Evolutionary conservation across 2,888 invertebrate species (phyloP).

Genomic region (Cryptus viduatorius): DNA sequence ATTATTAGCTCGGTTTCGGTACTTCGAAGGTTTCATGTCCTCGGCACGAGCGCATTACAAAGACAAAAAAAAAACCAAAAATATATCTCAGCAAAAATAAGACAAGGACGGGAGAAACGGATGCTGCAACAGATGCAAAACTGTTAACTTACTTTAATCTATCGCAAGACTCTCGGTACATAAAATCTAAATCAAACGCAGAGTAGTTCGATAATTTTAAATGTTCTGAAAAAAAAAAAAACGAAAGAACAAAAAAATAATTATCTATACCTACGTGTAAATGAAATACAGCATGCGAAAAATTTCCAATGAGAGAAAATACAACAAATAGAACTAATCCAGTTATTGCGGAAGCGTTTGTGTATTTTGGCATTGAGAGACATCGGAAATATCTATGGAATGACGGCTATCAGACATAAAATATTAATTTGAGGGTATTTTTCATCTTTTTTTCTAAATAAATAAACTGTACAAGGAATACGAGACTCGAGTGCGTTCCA

Average conservation of each 20-base stretch:
- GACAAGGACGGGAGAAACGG: slow-evolving; percentile 27
- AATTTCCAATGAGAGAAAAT: slow-evolving; percentile 35
- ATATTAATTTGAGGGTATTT: slow-evolving; percentile 37
- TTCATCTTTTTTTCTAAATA: slow-evolving; percentile 52
- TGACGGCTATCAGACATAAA: slow-evolving; percentile 23
- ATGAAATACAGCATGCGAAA: slow-evolving; percentile 51
- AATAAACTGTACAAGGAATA: slow-evolving; percentile 65
- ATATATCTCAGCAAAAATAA: slow-evolving; percentile 19
- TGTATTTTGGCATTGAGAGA: slow-evolving; percentile 55
- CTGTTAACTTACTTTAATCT: slow-evolving; percentile 25
- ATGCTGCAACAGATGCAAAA: slow-evolving; percentile 21
- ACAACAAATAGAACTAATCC: slow-evolving; percentile 33
- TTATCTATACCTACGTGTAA: slow-evolving; percentile 20
- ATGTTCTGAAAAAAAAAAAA: neutral
- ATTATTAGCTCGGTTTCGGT: neutral
- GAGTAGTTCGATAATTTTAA: neutral
- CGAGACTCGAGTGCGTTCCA: slow-evolving; percentile 32
- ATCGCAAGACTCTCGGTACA: slow-evolving; percentile 14
- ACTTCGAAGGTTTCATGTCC: slow-evolving; percentile 5
- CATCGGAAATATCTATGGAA: slow-evolving; percentile 41
- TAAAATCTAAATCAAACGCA: slow-evolving; percentile 5
- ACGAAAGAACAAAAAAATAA: neutral
- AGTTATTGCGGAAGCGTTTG: slow-evolving; percentile 48
- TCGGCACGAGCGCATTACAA: slow-evolving; percentile 27
- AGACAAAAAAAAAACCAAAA: neutral